Evolutionary conservation across 1,140 invertebrate species (phyloP), one percentile per base, ranked within the genome.

Genomic region (Berghia stephanieae): DNA sequence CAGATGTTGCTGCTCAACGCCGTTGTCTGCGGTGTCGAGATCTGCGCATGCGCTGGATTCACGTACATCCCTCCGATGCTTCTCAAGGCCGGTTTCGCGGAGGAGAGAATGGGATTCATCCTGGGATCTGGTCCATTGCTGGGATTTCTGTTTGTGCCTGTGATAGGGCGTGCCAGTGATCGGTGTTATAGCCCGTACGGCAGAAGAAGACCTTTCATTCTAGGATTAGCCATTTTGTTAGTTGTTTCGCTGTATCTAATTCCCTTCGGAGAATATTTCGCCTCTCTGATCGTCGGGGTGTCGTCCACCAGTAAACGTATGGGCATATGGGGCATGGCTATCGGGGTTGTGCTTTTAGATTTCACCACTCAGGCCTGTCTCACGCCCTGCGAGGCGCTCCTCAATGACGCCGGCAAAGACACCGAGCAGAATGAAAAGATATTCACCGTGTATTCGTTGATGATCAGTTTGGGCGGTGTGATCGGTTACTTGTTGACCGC

Each of bases 31-130:
- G 91, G 91, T 40, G 82, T 91, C 27, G 91, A 91, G 84, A 86
- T 91, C 42, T 88, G 88, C 78, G 88, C 88, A 34, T 90, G 88
- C 79, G 89, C 90, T 49, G 91, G 90, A 24, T 91, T 91, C 82
- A 89, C 88, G 2, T 91, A 90, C 82, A 89, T 91, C 73, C 90
- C 91, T 24, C 91, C 91, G 31, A 85, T 91, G 82, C 78, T 91
- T 38, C 84, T 91, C 8, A 91, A 91, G 79, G 85, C 86, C 38
- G 91, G 91, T 5, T 90, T 90, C 80, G 82, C 84, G 18, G 90
- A 91, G 75, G 84, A 88, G 74, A 80, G 88, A 55, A 91, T 91
- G 87, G 89, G 87, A 63, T 84, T 89, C 49, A 84, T 91, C 21
- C 79, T 90, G 0, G 89, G 90, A 10, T 78, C 90, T 38, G 90